Conservation (phyloP, 1,140 invertebrate genomes). For the Drosophila fuyamai region DNA sequence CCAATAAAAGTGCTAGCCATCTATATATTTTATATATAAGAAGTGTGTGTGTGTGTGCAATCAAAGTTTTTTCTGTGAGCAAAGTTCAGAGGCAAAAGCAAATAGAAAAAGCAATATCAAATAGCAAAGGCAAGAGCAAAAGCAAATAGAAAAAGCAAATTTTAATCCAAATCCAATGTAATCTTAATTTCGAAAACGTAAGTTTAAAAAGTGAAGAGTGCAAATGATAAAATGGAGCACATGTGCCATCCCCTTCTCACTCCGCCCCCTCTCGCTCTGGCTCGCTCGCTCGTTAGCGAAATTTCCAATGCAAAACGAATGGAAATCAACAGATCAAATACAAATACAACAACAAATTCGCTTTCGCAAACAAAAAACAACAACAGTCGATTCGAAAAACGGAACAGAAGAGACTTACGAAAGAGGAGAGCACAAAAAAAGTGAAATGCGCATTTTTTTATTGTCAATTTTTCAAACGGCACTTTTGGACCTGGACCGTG, state of each 20-base stretch:
- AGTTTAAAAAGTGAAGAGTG: conserved; percentile 39
- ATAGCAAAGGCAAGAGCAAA: conserved; percentile 44
- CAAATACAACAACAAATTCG: conserved; percentile 66
- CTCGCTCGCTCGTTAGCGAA: conserved; percentile 29
- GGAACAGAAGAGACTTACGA: conserved; percentile 48
- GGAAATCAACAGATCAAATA: conserved; percentile 68
- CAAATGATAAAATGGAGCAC: conserved; percentile 26
- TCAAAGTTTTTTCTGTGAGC: conserved; percentile 50
- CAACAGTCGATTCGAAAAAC: conserved; percentile 35
- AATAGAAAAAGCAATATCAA: conserved; percentile 40
- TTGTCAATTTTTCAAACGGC: conserved; percentile 73
- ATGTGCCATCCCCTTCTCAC: conserved; percentile 14
- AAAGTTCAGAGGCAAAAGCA: conserved; percentile 53
- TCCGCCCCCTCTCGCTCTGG: not conserved
- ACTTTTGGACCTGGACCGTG: conserved; percentile 57
- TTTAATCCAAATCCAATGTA: conserved; percentile 51
- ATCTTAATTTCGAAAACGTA: conserved; percentile 52
- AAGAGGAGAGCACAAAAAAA: conserved; percentile 52
- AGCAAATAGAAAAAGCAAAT: conserved; percentile 35
- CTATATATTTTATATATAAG: conserved; percentile 24
- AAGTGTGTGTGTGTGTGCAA: conserved; percentile 62
- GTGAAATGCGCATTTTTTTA: conserved; percentile 77
- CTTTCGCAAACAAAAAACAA: conserved; percentile 57
- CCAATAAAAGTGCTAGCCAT: conserved; percentile 36
- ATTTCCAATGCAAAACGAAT: conserved; percentile 68